These are phyloP conservation scores for Cyphomyrmex costatus DNA, from an alignment of 1,140 invertebrate genomes.

Conservation along the genomic window DNA sequence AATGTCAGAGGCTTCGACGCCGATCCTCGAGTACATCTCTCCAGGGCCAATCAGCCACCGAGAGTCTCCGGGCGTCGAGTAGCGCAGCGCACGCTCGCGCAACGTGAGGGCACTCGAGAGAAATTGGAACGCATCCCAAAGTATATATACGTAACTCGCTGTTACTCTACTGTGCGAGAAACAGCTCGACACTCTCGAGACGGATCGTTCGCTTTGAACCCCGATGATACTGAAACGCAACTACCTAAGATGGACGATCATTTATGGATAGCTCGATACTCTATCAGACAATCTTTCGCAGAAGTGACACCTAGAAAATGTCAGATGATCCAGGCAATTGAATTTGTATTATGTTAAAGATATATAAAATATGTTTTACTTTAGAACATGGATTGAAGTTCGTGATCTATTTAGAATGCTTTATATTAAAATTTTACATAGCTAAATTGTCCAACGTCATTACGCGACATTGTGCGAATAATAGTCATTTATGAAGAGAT, in stretches of 20 bases:
- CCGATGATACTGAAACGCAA: slow-evolving; percentile 42
- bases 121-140: slow-evolving; percentile 70
- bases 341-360: background rate
- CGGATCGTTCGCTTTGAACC: slow-evolving; percentile 65
- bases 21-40: slow-evolving; percentile 62
- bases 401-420: background rate
- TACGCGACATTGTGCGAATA: background rate
- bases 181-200: slow-evolving; percentile 59
- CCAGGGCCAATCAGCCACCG: slow-evolving; percentile 68
- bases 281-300: slow-evolving; percentile 42
- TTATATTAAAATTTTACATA: background rate
- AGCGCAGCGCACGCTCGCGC: slow-evolving; percentile 44
- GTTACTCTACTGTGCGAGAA: slow-evolving; percentile 44
- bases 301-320: slow-evolving; percentile 16
- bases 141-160: slow-evolving; percentile 58
- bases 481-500: slow-evolving; percentile 27
- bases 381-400: background rate
- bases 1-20: slow-evolving; percentile 18
- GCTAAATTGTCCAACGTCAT: background rate
- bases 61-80: slow-evolving; percentile 60
- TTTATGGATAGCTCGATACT: slow-evolving; percentile 53
- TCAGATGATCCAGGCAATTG: background rate
- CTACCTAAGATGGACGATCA: slow-evolving; percentile 54
- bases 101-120: slow-evolving; percentile 59
- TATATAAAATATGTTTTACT: background rate